Evolutionary conservation across 2,797 vertebrate genomes (phyloP).

Genomic region (Protonibea diacanthus): DNA sequence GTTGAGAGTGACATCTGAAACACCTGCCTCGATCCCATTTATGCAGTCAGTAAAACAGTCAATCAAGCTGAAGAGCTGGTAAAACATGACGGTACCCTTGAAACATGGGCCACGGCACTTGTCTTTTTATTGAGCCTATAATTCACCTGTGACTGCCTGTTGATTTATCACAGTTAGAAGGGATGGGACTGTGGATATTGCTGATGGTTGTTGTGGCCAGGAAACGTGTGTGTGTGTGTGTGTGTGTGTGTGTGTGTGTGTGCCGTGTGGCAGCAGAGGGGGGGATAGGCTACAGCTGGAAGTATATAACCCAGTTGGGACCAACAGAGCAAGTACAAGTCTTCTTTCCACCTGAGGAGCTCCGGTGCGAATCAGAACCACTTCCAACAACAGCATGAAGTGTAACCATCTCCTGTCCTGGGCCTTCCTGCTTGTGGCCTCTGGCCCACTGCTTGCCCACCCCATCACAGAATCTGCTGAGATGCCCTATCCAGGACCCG

Average conservation of each 20-base stretch:
- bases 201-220: slow-evolving; percentile 33
- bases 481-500: slow-evolving; percentile 81
- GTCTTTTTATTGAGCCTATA: slow-evolving; percentile 76
- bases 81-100: slow-evolving; percentile 75
- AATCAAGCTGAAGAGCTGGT: slow-evolving; percentile 71
- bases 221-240: slow-evolving; percentile 28
- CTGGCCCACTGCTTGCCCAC: slow-evolving; percentile 80
- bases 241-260: slow-evolving; percentile 18
- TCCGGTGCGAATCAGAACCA: slow-evolving; percentile 42
- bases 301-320: slow-evolving; percentile 76
- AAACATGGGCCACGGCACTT: slow-evolving; percentile 51
- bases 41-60: slow-evolving; percentile 78
- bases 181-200: slow-evolving; percentile 48
- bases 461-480: slow-evolving; percentile 84
- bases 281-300: slow-evolving; percentile 42
- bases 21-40: slow-evolving; percentile 77
- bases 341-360: slow-evolving; percentile 60
- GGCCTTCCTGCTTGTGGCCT: slow-evolving; percentile 79
- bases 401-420: slow-evolving; percentile 80
- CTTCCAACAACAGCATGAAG: slow-evolving; percentile 67
- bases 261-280: slow-evolving; percentile 30
- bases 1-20: slow-evolving; percentile 64
- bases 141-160: slow-evolving; percentile 75
- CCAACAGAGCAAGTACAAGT: slow-evolving; percentile 52
- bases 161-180: slow-evolving; percentile 68